phyloP scores from a whole-genome alignment of 2,113 vertebrate genomes.

The Cyanistes caeruleus region DNA sequence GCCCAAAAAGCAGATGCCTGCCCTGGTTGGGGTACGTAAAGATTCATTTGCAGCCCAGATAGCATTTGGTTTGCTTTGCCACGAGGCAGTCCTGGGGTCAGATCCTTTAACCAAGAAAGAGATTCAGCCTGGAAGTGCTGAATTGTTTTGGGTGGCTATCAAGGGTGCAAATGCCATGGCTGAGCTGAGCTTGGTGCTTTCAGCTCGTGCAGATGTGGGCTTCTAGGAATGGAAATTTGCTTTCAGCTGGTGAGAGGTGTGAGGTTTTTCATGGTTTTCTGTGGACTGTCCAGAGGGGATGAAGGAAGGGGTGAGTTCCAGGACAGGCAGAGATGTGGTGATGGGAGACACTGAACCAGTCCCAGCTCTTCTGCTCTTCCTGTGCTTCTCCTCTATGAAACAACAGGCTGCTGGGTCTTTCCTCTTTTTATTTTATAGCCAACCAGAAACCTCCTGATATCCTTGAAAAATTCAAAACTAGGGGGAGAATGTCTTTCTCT shows the following conservation, averaged over 20 bases:
- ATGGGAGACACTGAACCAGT: neutral
- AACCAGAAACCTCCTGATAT: neutral
- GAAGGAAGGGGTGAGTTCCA: neutral
- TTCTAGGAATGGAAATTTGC: neutral
- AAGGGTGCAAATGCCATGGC: neutral
- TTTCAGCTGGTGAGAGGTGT: neutral
- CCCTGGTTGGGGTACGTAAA: neutral
- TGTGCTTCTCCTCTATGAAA: neutral
- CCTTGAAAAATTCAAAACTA: neutral
- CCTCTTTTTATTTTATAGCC: neutral
- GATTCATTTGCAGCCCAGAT: neutral
- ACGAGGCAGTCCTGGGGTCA: neutral
- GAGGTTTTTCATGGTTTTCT: neutral
- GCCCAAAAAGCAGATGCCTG: slow-evolving; percentile 45
- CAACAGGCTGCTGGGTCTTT: neutral
- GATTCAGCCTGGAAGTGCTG: neutral
- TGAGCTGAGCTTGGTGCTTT: neutral
- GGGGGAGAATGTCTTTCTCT: neutral
- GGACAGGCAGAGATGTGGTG: neutral
- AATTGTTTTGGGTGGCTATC: neutral
- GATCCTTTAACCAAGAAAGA: neutral
- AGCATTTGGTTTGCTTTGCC: neutral
- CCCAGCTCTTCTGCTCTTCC: neutral
- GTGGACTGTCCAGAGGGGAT: fast-evolving
- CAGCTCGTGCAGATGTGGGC: fast-evolving